A percentile compares a stretch with the other conserved stretches of the same genome.
Conservation (phyloP, 2,113 vertebrate genomes). For the Aspiorhynchus laticeps region DNA sequence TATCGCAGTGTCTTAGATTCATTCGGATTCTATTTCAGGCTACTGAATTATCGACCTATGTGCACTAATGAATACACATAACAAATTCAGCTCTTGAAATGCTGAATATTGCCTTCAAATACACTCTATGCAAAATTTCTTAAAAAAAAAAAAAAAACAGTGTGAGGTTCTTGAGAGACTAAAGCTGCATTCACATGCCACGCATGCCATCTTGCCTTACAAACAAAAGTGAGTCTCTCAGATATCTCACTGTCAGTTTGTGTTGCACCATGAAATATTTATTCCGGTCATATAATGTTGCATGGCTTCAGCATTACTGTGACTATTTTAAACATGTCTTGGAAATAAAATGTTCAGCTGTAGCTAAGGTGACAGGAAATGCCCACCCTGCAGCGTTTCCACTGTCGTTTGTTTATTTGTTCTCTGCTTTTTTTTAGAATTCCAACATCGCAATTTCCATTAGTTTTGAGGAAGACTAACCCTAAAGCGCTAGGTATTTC, state of each 20-base stretch:
- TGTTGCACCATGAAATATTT: neutral
- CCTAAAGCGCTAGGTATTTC: constrained; percentile 19
- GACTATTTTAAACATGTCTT: constrained; percentile 24
- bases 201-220: neutral
- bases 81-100: neutral
- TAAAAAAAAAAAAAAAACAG: neutral
- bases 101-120: neutral
- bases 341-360: constrained; percentile 23
- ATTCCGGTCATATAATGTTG: constrained; percentile 30
- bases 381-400: neutral
- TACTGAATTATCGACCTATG: neutral
- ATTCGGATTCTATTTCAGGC: neutral
- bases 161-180: constrained; percentile 21
- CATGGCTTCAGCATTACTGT: constrained; percentile 4
- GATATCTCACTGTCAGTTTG: constrained; percentile 42
- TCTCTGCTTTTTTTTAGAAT: neutral
- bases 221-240: constrained; percentile 14
- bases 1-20: neutral
- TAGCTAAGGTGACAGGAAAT: constrained; percentile 7
- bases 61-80: neutral
- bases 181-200: constrained; percentile 34
- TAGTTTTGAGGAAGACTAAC: neutral
- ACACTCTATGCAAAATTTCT: neutral
- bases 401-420: constrained; percentile 11
- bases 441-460: neutral